Evolutionary conservation across 1,140 invertebrate species (phyloP).

Genomic region (Lethocerus indicus): DNA sequence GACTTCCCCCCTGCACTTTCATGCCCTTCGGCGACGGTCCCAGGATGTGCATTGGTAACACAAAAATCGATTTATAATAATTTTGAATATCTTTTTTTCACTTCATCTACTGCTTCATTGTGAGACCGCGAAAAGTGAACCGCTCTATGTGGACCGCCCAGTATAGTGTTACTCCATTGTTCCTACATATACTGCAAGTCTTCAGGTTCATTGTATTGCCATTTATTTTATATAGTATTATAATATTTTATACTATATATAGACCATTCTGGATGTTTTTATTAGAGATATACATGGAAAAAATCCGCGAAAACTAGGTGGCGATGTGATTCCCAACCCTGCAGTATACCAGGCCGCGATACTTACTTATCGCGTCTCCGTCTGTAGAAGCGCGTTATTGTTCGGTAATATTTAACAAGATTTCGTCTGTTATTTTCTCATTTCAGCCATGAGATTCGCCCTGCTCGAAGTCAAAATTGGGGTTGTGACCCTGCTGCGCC

Average conservation of each 20-base stretch:
- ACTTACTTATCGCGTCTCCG: not conserved
- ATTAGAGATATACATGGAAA: not conserved
- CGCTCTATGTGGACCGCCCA: too few relatives aligned
- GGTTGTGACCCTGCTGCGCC: not conserved
- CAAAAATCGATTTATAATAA: not conserved
- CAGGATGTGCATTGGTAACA: slow-evolving; percentile 37
- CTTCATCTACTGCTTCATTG: not conserved
- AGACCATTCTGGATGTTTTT: not conserved
- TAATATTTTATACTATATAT: not conserved
- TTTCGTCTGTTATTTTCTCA: not conserved
- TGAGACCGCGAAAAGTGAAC: too few relatives aligned
- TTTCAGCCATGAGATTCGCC: slow-evolving; percentile 9
- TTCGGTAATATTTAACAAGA: too few relatives aligned
- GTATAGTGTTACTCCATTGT: too few relatives aligned
- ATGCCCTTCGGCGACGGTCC: slow-evolving; percentile 44
- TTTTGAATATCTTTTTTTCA: not conserved
- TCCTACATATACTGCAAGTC: not conserved
- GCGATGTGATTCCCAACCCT: too few relatives aligned
- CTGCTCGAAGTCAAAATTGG: slow-evolving; percentile 9
- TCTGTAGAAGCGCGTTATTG: not conserved
- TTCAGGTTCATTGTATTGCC: not conserved
- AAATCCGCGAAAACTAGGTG: too few relatives aligned
- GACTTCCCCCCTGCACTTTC: slow-evolving; percentile 21
- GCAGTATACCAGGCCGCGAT: too few relatives aligned
- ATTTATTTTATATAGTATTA: too few relatives aligned